Evolutionary conservation across 1,140 invertebrate species (phyloP), one percentile per base, ranked within the genome.

Genomic region (Globodera ellingtonae): DNA sequence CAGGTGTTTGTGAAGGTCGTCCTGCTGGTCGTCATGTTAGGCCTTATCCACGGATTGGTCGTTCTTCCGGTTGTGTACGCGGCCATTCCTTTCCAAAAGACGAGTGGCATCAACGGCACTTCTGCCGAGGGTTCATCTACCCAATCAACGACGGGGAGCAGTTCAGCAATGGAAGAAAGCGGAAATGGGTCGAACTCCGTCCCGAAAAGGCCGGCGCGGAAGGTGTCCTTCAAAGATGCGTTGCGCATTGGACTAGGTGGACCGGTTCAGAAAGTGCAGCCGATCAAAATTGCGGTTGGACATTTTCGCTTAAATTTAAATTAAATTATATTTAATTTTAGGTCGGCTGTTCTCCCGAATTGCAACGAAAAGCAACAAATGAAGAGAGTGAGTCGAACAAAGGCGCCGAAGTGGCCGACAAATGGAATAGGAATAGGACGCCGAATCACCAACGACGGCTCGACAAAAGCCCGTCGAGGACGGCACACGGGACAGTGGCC

Each of bases 1-100:
- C 21, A 81, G 80, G 84, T 89, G 18, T 91, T 91, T 83, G 90
- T 91, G 50, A 90, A 90, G 87, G 89, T 90, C 2, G 90, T 91
- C 78, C 81, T 89, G 21, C 81, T 91, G 7, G 89, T 91, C 7
- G 87, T 90, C 47, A 46, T 71, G 9, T 85, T 90, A 35, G 90
- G 90, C 0, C 46, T 89, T 3, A 46, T 88, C 18, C 90, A 90
- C 82, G 87, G 89, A 9, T 76, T 90, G 6, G 73, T 90, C 15
- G 86, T 90, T 15, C 81, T 90, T 13, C 90, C 90, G 1, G 89
- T 90, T 8, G 76, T 91, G n/a, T 85, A 90, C 48, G 89, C 90
- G 1, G 79, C 81, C 50, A 85, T 88, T 65, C 87, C 87, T 24
- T 89, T 88, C 77, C 79, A 83, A 13, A 88, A 88, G 79, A 9